These are phyloP conservation scores for Nomada fabriciana DNA, from an alignment of 2,888 invertebrate genomes.

Conservation along the genomic window DNA sequence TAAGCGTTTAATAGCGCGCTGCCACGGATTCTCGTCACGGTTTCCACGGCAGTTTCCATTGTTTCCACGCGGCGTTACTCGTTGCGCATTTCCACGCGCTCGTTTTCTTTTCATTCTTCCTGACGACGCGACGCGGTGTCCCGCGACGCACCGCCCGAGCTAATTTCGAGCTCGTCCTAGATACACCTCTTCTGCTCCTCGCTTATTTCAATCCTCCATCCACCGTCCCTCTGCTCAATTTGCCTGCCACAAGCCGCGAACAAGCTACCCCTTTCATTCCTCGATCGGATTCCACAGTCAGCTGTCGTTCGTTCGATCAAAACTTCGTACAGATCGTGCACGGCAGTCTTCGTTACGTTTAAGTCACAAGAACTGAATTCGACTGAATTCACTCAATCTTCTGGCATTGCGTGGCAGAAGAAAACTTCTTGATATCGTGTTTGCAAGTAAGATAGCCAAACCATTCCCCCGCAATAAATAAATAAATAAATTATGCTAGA, in stretches of 20 bases:
- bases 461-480: too few relatives aligned
- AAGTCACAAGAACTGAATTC: too few relatives aligned
- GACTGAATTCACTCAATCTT: too few relatives aligned
- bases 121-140: slow-evolving; percentile 10
- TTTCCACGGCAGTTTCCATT: slow-evolving; percentile 66
- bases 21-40: slow-evolving; percentile 67
- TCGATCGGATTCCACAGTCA: neutral
- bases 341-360: neutral
- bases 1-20: slow-evolving; percentile 72
- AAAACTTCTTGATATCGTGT: too few relatives aligned
- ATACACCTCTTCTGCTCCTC: neutral
- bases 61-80: slow-evolving; percentile 47
- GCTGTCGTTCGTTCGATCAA: slow-evolving; percentile 30
- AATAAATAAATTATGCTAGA: too few relatives aligned
- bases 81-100: slow-evolving; percentile 31
- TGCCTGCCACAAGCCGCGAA: neutral
- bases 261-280: neutral
- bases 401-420: too few relatives aligned
- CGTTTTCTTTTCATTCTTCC: slow-evolving; percentile 3
- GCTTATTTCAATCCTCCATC: neutral
- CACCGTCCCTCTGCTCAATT: neutral
- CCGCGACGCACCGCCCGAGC: slow-evolving; percentile 27
- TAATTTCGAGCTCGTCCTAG: slow-evolving; percentile 29
- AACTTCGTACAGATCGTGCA: slow-evolving; percentile 19
- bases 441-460: too few relatives aligned